Evolutionary conservation across 2,797 vertebrate species (phyloP).

Genomic region (Cossypha heuglini): DNA sequence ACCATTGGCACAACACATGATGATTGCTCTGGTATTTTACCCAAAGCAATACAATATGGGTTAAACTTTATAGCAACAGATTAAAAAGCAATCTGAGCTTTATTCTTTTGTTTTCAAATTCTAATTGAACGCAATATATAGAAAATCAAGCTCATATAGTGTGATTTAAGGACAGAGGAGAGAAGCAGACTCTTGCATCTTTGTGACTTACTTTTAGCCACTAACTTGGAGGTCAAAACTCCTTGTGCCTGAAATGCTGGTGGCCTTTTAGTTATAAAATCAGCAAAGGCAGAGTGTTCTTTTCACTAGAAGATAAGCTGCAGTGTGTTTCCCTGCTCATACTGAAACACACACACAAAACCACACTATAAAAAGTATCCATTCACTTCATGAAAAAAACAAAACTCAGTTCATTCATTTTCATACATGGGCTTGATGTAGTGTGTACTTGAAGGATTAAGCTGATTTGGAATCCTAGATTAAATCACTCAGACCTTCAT

Average conservation of each 20-base stretch:
- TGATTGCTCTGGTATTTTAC: background rate
- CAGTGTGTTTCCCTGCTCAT: background rate
- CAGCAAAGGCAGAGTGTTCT: background rate
- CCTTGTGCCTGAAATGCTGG: background rate
- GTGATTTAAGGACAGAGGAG: background rate
- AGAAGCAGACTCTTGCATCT: background rate
- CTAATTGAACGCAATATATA: background rate
- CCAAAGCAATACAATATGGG: background rate
- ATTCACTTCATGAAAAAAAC: slow-evolving; percentile 17
- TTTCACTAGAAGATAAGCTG: background rate
- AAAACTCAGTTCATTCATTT: slow-evolving; percentile 52
- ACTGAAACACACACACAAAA: background rate
- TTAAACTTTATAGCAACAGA: background rate
- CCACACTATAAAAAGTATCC: slow-evolving; percentile 22
- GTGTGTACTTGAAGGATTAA: slow-evolving; percentile 61
- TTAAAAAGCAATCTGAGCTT: background rate
- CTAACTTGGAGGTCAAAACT: background rate
- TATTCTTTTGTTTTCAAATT: background rate
- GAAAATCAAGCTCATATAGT: background rate
- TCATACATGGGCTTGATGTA: slow-evolving; percentile 48
- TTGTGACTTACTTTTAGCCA: background rate
- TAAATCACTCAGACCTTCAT: slow-evolving; percentile 65
- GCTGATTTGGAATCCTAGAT: slow-evolving; percentile 66
- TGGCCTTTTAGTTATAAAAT: background rate
- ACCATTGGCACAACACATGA: background rate